phyloP scores from a whole-genome alignment of 2,113 vertebrate genomes.

The Alexandromys fortis region DNA sequence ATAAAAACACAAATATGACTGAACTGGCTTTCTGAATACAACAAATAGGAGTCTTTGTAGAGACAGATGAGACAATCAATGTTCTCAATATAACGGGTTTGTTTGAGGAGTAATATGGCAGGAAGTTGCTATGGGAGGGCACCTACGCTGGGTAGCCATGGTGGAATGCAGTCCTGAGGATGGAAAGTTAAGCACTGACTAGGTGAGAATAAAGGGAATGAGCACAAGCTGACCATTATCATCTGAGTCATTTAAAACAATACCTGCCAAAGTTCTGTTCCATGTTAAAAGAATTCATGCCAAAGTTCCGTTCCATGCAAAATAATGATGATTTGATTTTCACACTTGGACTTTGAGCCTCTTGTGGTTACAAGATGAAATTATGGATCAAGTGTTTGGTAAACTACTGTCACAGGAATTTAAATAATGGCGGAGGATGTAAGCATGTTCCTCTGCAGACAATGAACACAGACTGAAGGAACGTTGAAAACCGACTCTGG shows the following conservation, averaged over 20 bases:
- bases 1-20: not conserved
- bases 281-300: not conserved
- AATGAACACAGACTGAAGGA: not conserved
- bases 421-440: not conserved
- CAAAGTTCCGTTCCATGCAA: not conserved
- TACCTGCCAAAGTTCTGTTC: not conserved
- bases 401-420: not conserved
- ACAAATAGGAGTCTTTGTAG: not conserved
- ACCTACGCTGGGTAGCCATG: not conserved
- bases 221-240: not conserved
- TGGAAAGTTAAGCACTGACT: not conserved
- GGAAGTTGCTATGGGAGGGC: not conserved
- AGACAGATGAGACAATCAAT: not conserved
- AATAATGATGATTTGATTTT: conserved; percentile 21
- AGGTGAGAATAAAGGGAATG: not conserved
- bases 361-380: not conserved
- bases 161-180: not conserved
- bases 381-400: not conserved
- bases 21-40: not conserved
- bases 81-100: not conserved
- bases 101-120: not conserved
- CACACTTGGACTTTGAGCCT: not conserved
- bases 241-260: not conserved
- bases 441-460: not conserved
- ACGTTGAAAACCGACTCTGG: not conserved